Evolutionary conservation across 23 tunicate genomes (phyloP).

Genomic region (Ciona savignyi): DNA sequence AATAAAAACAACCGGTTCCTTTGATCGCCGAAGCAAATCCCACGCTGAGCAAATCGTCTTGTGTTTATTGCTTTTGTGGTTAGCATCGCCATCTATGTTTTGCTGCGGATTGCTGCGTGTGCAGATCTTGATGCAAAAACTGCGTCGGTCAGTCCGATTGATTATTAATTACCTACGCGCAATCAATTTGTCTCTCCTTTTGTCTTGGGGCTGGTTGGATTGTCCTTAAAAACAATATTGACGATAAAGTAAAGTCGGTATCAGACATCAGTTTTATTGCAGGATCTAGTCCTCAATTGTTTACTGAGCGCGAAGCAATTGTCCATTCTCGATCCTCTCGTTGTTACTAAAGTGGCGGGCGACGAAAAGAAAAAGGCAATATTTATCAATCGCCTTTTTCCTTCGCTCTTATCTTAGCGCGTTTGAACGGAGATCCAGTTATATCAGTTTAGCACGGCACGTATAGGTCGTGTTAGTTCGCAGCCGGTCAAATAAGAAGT

Average conservation of each 20-base stretch:
- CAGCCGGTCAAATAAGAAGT: neutral
- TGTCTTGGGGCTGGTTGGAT: too few species aligned
- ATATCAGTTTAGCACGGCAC: neutral
- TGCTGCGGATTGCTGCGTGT: neutral
- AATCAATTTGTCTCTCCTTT: too few species aligned
- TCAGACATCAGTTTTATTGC: neutral
- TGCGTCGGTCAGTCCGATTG: neutral
- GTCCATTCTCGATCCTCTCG: neutral
- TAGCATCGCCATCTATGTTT: neutral
- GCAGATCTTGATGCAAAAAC: too few species aligned
- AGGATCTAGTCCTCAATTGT: neutral
- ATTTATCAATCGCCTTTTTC: neutral
- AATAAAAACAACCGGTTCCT: neutral
- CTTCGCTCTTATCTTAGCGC: neutral
- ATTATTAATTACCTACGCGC: neutral
- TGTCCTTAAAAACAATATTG: too few species aligned
- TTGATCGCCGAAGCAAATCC: neutral
- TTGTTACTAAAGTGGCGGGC: neutral
- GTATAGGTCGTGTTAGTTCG: neutral
- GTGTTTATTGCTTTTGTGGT: neutral
- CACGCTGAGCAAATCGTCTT: neutral
- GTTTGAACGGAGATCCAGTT: neutral
- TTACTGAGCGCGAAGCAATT: neutral
- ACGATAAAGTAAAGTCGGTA: neutral
- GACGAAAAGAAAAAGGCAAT: neutral